These are phyloP conservation scores for Passer montanus DNA, from an alignment of 2,113 vertebrate genomes.

Conservation along the genomic window DNA sequence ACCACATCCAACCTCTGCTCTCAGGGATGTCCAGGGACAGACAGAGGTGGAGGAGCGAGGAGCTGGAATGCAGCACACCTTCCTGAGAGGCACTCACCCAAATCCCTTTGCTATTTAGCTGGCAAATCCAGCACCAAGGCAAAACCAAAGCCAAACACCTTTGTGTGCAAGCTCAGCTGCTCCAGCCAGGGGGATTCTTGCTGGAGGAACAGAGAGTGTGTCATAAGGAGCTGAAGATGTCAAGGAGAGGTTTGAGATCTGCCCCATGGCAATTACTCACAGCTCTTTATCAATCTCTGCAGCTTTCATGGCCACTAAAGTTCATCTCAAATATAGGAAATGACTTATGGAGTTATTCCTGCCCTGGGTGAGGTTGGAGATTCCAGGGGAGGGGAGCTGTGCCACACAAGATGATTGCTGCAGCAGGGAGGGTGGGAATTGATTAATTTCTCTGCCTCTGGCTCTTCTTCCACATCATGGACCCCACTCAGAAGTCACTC, in stretches of 20 bases:
- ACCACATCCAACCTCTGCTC: not conserved
- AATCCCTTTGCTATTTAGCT: not conserved
- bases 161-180: not conserved
- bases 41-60: not conserved
- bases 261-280: not conserved
- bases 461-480: not conserved
- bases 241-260: not conserved
- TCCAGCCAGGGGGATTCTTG: not conserved
- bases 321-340: not conserved
- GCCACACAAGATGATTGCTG: not conserved
- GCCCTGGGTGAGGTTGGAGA: not conserved
- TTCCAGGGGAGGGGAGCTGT: not conserved
- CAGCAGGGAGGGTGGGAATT: not conserved
- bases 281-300: not conserved
- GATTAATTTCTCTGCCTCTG: not conserved
- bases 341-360: not conserved
- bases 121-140: not conserved
- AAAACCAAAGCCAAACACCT: not conserved
- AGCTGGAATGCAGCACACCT: not conserved
- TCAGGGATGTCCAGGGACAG: not conserved
- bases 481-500: not conserved
- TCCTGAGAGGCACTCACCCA: not conserved
- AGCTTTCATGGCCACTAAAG: not conserved
- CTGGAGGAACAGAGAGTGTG: not conserved
- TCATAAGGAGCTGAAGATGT: not conserved